phyloP scores from a whole-genome alignment of 2,797 vertebrate species.

The Scleropages formosus region DNA sequence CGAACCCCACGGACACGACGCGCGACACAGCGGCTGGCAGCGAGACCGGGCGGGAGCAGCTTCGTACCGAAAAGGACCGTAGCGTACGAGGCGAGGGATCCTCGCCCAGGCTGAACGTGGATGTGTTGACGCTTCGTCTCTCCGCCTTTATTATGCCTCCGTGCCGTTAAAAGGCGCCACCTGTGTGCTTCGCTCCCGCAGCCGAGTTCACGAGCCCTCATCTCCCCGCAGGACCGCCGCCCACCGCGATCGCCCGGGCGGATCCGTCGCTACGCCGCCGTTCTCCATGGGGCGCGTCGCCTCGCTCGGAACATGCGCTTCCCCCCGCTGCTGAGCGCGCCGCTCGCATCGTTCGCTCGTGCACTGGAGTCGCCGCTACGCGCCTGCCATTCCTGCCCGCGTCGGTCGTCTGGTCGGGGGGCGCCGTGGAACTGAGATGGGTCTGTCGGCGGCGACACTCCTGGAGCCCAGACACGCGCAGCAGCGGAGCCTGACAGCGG shows the following conservation, averaged over 20 bases:
- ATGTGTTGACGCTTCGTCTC: constrained; percentile 49
- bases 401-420: constrained; percentile 53
- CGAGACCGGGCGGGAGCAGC: constrained; percentile 52
- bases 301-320: constrained; percentile 70
- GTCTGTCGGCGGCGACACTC: constrained; percentile 55
- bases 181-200: constrained; percentile 38
- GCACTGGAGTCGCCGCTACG: constrained; percentile 61
- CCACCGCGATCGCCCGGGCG: constrained; percentile 50
- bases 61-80: too few species aligned
- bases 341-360: constrained; percentile 52
- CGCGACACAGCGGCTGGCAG: constrained; percentile 40
- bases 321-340: constrained; percentile 57
- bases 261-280: constrained; percentile 54
- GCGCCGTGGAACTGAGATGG: constrained; percentile 64
- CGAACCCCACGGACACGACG: constrained; percentile 29
- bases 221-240: constrained; percentile 31
- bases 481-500: constrained; percentile 76
- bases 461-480: constrained; percentile 60
- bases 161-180: constrained; percentile 52
- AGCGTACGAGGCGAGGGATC: too few species aligned
- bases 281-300: constrained; percentile 68
- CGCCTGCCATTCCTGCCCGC: constrained; percentile 52
- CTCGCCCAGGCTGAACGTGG: too few species aligned
- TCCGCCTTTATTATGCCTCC: constrained; percentile 32
- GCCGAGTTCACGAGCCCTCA: constrained; percentile 54